Conservation (phyloP, 2,797 vertebrate species). For the Tadarida brasiliensis region DNA sequence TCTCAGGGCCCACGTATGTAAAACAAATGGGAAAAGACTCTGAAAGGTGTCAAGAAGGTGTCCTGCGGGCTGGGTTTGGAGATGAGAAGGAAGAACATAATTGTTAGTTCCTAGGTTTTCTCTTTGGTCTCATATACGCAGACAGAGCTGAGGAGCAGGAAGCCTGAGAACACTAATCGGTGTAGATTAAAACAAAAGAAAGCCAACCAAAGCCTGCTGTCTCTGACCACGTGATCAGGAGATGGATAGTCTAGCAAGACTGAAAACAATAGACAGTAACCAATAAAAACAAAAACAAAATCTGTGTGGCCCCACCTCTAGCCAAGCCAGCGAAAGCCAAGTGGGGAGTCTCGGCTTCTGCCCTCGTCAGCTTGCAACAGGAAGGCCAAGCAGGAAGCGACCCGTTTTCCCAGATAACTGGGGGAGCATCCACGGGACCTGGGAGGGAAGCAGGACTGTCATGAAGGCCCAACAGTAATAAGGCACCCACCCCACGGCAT, state of each 20-base stretch:
- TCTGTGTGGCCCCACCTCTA: accelerated
- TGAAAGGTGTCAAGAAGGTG: background rate
- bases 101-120: background rate
- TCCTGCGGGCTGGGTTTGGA: background rate
- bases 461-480: background rate
- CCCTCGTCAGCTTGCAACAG: background rate
- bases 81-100: background rate
- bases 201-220: background rate
- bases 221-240: background rate
- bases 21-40: background rate
- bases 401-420: too few relatives aligned
- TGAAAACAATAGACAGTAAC: background rate
- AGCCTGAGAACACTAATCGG: background rate
- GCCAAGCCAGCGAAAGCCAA: background rate
- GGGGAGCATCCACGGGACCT: too few relatives aligned
- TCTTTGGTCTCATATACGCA: background rate
- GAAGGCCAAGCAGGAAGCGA: background rate
- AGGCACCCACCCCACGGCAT: background rate
- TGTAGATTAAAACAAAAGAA: background rate
- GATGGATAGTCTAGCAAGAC: background rate
- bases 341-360: background rate
- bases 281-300: background rate
- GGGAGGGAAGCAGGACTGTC: background rate
- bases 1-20: background rate
- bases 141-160: background rate